A percentile compares a stretch with the other conserved stretches of the same genome.
Evolutionary conservation across 1,140 invertebrate species (phyloP).

Genomic region (Pogonus chalceus): DNA sequence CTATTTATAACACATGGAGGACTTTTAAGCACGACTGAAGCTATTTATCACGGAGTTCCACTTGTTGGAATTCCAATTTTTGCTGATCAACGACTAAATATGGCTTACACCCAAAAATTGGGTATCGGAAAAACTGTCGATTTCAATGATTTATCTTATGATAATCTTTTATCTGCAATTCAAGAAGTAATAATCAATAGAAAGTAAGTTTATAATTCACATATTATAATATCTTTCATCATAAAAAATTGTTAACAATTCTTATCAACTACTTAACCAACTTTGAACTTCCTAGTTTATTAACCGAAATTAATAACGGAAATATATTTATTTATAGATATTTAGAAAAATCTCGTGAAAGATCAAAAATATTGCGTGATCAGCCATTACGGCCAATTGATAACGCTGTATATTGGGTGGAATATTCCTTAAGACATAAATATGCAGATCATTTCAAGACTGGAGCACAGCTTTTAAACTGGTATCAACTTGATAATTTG

Average conservation of each 20-base stretch:
- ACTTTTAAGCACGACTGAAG: conserved; percentile 32
- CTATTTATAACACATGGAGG: conserved; percentile 26
- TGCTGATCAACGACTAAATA: conserved; percentile 29
- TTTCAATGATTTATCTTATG: conserved; percentile 12
- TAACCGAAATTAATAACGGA: too few relatives aligned
- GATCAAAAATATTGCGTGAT: conserved; percentile 25
- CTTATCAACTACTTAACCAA: too few relatives aligned
- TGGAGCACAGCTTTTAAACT: neutral
- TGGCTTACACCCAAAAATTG: conserved; percentile 22
- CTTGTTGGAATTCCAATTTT: conserved; percentile 35
- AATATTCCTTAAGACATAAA: conserved; percentile 23
- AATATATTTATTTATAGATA: conserved; percentile 13
- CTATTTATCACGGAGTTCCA: conserved; percentile 40
- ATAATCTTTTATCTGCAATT: conserved; percentile 8
- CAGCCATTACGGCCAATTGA: conserved; percentile 28
- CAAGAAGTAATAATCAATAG: conserved; percentile 14
- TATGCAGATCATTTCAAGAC: neutral
- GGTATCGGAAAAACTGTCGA: conserved; percentile 11
- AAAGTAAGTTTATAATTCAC: too few relatives aligned
- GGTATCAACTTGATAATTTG: neutral
- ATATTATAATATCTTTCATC: too few relatives aligned
- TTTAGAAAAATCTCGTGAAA: neutral
- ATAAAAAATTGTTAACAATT: too few relatives aligned
- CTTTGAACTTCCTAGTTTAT: too few relatives aligned
- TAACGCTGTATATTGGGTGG: conserved; percentile 28